These are phyloP conservation scores for Holothuria scabra DNA, from an alignment of 53 echinoderm and acorn worm genomes.

Conservation along the genomic window DNA sequence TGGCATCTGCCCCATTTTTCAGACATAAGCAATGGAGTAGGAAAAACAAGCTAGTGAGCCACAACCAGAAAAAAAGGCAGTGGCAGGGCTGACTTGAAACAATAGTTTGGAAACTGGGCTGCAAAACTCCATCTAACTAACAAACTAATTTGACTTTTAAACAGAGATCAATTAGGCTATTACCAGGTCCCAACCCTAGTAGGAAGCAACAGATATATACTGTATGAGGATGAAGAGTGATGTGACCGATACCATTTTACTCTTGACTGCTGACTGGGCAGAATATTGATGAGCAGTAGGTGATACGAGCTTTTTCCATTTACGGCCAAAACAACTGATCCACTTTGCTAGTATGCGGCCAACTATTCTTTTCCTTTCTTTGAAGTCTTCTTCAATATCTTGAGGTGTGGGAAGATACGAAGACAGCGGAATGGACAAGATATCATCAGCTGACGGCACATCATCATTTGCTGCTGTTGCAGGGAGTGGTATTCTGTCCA, in stretches of 20 bases:
- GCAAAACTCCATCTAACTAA: too few relatives aligned
- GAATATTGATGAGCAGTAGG: not conserved
- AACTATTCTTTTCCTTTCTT: not conserved
- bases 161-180: too few relatives aligned
- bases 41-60: too few relatives aligned
- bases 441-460: not conserved
- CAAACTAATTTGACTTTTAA: too few relatives aligned
- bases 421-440: not conserved
- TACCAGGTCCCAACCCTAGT: too few relatives aligned
- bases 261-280: not conserved
- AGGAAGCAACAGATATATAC: too few relatives aligned
- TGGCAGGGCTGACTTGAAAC: too few relatives aligned
- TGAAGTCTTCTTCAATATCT: conserved; percentile 1
- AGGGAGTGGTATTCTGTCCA: not conserved
- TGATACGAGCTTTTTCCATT: not conserved
- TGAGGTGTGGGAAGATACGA: not conserved
- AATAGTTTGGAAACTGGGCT: too few relatives aligned
- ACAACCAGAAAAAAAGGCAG: too few relatives aligned
- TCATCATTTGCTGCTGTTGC: not conserved
- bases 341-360: conserved; percentile 6
- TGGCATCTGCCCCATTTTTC: too few relatives aligned
- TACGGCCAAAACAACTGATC: not conserved
- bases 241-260: conserved; percentile 8
- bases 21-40: too few relatives aligned
- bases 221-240: too few relatives aligned